Conservation (phyloP, 2,113 vertebrate species). For the Sprattus sprattus region DNA sequence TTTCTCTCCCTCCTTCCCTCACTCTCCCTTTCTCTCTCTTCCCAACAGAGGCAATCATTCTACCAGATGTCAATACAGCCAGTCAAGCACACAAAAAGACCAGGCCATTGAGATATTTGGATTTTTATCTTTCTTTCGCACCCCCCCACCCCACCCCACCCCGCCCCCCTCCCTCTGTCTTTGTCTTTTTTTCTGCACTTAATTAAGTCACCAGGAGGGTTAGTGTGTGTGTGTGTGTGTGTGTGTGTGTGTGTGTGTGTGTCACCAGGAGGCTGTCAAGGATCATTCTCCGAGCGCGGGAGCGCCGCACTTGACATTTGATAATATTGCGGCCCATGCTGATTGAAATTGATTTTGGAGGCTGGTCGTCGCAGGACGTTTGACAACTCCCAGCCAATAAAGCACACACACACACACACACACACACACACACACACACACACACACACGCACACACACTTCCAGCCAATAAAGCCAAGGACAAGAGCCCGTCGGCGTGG, state of each 20-base stretch:
- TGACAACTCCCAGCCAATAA: slow-evolving; percentile 85
- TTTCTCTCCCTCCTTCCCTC: background rate
- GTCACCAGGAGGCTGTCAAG: slow-evolving; percentile 98
- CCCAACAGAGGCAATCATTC: slow-evolving; percentile 89
- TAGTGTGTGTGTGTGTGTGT: too few species aligned
- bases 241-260: too few species aligned
- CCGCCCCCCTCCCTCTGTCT: slow-evolving; percentile 37
- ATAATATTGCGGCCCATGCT: slow-evolving; percentile 98
- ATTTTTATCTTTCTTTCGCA: slow-evolving; percentile 49
- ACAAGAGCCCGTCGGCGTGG: slow-evolving; percentile 70
- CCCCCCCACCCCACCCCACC: background rate
- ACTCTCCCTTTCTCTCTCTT: slow-evolving; percentile 28
- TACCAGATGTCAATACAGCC: slow-evolving; percentile 87
- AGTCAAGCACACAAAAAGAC: slow-evolving; percentile 84
- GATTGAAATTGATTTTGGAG: slow-evolving; percentile 99
- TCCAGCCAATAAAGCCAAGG: slow-evolving; percentile 86
- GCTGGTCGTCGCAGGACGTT: slow-evolving; percentile 68
- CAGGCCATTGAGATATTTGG: slow-evolving; percentile 87
- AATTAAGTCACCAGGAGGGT: slow-evolving; percentile 98
- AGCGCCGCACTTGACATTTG: slow-evolving; percentile 97
- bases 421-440: too few species aligned
- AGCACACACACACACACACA: too few species aligned
- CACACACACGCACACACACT: too few species aligned
- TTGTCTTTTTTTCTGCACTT: slow-evolving; percentile 83
- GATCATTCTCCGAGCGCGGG: slow-evolving; percentile 93